Evolutionary conservation across 2,797 vertebrate species (phyloP).

Genomic region (Gymnodraco acuticeps): DNA sequence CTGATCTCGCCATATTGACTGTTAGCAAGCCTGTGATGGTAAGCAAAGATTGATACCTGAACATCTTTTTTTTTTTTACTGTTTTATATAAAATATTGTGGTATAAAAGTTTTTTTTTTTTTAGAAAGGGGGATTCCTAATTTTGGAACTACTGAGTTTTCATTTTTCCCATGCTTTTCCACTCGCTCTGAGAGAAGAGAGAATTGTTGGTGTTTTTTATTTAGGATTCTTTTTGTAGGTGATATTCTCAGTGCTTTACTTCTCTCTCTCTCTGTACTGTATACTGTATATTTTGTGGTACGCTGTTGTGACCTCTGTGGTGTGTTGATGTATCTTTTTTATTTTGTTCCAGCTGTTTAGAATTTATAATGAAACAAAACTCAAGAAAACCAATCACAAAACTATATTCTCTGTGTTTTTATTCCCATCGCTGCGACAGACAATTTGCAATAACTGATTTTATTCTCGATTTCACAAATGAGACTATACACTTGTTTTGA

Average conservation of each 20-base stretch:
- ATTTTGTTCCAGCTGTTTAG: slow-evolving; percentile 81
- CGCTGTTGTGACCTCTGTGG: slow-evolving; percentile 82
- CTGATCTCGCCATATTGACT: slow-evolving; percentile 73
- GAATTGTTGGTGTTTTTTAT: slow-evolving; percentile 44
- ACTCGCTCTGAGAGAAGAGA: slow-evolving; percentile 62
- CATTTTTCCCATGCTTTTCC: slow-evolving; percentile 66
- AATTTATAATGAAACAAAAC: slow-evolving; percentile 83
- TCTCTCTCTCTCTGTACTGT: slow-evolving; percentile 68
- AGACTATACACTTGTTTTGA: not conserved
- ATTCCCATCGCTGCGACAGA: slow-evolving; percentile 37
- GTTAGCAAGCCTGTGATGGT: slow-evolving; percentile 67
- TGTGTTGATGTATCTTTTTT: slow-evolving; percentile 81
- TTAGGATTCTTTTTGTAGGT: slow-evolving; percentile 57
- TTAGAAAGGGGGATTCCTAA: slow-evolving; percentile 66
- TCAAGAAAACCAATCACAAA: slow-evolving; percentile 67
- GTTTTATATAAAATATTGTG: slow-evolving; percentile 72
- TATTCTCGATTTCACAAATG: slow-evolving; percentile 2
- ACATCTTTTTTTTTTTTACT: slow-evolving; percentile 47
- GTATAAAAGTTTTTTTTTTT: slow-evolving; percentile 60
- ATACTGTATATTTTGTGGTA: slow-evolving; percentile 88
- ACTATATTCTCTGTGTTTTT: slow-evolving; percentile 57
- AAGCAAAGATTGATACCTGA: slow-evolving; percentile 59
- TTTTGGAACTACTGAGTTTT: slow-evolving; percentile 86
- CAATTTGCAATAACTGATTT: not conserved
- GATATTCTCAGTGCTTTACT: slow-evolving; percentile 76